phyloP scores from a whole-genome alignment of 2,888 invertebrate species.

The Rhaphigaster nebulosa region DNA sequence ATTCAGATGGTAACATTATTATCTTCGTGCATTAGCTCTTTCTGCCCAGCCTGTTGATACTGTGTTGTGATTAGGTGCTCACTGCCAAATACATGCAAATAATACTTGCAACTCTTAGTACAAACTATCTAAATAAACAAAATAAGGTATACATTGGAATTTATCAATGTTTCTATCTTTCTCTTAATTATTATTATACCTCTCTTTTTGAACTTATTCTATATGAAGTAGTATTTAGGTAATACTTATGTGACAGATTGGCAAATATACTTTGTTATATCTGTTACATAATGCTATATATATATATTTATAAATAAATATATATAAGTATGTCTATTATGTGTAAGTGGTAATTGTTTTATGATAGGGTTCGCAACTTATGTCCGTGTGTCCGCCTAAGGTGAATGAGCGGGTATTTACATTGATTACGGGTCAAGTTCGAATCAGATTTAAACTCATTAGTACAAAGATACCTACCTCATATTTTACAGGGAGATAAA shows the following conservation, averaged over 20 bases:
- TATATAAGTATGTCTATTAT: constrained; percentile 51
- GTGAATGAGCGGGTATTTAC: constrained; percentile 55
- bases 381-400: constrained; percentile 58
- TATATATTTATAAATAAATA: constrained; percentile 8
- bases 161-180: constrained; percentile 28
- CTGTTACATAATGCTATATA: constrained; percentile 54
- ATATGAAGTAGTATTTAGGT: constrained; percentile 51
- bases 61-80: constrained; percentile 53
- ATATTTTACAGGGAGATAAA: constrained; percentile 63
- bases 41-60: constrained; percentile 34
- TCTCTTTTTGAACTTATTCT: constrained; percentile 56
- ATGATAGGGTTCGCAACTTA: constrained; percentile 57
- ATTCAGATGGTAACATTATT: background rate
- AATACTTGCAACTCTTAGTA: constrained; percentile 50
- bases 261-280: constrained; percentile 19
- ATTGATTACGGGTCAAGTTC: constrained; percentile 58
- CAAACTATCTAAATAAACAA: constrained; percentile 50
- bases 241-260: constrained; percentile 49
- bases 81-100: constrained; percentile 55
- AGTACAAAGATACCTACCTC: constrained; percentile 67
- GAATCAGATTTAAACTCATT: constrained; percentile 61
- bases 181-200: constrained; percentile 35
- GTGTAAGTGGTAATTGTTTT: constrained; percentile 56
- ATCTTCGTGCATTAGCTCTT: constrained; percentile 2
- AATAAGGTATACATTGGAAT: constrained; percentile 40